Conservation (phyloP, 2,888 invertebrate species). For the Coenonympha glycerion region DNA sequence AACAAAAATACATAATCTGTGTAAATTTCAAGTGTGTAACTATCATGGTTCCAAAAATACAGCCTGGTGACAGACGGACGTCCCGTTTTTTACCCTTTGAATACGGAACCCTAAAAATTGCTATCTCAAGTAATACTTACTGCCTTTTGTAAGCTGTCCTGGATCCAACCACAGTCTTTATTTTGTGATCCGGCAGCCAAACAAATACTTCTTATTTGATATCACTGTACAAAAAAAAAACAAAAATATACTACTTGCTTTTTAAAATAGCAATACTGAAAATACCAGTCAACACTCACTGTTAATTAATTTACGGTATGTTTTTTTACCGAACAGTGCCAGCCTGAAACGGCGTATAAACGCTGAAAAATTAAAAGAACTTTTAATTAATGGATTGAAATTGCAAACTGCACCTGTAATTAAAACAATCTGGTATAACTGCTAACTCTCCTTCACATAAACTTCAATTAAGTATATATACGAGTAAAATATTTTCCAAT, state of each 20-base stretch:
- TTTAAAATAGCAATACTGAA: neutral
- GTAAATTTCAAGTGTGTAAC: no score
- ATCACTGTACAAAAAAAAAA: no score
- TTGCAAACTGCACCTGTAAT: neutral
- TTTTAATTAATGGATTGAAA: slow-evolving; percentile 8
- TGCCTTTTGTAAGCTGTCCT: no score
- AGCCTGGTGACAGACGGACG: no score
- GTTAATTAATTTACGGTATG: neutral
- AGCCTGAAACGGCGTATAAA: neutral
- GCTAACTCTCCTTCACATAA: neutral
- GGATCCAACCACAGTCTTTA: no score
- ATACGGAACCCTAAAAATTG: no score
- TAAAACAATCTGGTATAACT: slow-evolving; percentile 1
- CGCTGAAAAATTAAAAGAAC: slow-evolving; percentile 1
- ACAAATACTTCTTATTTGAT: no score
- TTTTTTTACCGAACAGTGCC: neutral
- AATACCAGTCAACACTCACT: neutral
- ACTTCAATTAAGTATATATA: neutral
- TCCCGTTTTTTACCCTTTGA: no score
- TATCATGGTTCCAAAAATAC: no score
- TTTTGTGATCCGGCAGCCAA: no score
- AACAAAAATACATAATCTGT: no score
- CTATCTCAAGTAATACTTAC: no score
- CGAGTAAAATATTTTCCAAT: neutral
- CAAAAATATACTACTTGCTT: neutral